Conservation (phyloP, 2,888 invertebrate genomes). For the Dynastes tityus region DNA sequence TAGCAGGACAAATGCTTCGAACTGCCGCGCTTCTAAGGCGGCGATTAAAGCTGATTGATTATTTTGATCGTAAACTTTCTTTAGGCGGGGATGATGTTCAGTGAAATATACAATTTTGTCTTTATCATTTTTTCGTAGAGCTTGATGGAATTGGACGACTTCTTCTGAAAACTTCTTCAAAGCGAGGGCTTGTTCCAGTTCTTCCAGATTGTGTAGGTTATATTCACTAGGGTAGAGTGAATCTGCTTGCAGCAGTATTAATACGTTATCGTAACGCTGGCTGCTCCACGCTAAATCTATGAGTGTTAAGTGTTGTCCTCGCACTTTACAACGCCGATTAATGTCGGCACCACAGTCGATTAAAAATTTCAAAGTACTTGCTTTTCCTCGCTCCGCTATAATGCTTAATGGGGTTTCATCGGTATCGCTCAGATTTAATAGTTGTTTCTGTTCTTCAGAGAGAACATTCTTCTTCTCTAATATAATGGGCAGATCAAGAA, state of each 20-base stretch:
- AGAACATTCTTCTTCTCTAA: background rate
- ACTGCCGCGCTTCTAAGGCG: background rate
- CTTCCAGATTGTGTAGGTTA: background rate
- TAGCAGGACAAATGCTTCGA: background rate
- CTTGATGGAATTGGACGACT: background rate
- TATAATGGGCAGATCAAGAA: slow-evolving; percentile 3
- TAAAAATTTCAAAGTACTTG: slow-evolving; percentile 12
- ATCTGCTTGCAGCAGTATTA: slow-evolving; percentile 4
- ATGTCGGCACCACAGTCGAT: background rate
- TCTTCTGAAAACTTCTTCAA: background rate
- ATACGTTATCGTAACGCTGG: slow-evolving; percentile 14
- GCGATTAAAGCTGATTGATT: slow-evolving; percentile 10
- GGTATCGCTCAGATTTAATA: background rate
- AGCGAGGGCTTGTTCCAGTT: background rate
- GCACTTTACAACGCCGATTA: background rate
- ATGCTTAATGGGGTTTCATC: slow-evolving; percentile 2
- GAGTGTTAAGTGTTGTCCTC: background rate
- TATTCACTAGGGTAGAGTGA: background rate
- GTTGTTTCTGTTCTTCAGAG: slow-evolving; percentile 9
- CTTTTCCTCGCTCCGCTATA: background rate
- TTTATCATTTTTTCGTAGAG: background rate
- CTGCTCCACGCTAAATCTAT: slow-evolving; percentile 6
- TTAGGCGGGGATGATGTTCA: background rate
- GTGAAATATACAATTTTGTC: background rate
- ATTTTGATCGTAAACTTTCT: background rate